These are phyloP conservation scores for Hydropotes inermis DNA, from an alignment of 2,113 vertebrate species.

Conservation along the genomic window DNA sequence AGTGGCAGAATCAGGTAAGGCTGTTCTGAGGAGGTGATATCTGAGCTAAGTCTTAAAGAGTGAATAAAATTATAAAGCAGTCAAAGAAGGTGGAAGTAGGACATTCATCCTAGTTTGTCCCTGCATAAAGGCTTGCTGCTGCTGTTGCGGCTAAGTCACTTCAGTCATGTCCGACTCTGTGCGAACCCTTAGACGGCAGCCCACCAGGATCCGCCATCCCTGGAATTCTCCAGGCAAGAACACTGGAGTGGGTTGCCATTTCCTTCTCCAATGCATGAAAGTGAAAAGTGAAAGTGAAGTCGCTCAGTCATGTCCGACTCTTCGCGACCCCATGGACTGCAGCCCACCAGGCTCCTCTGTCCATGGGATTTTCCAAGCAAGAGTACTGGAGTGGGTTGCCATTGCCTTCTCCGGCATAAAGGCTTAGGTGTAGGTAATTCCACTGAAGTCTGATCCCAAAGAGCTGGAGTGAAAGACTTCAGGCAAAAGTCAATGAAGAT, in stretches of 20 bases:
- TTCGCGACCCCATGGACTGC: no score
- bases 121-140: background rate
- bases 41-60: conserved; percentile 3
- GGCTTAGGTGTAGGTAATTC: background rate
- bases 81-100: background rate
- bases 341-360: no score
- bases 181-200: fast-evolving
- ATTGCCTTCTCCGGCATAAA: background rate
- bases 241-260: no score
- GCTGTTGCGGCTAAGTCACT: no score
- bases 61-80: background rate
- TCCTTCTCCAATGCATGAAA: no score
- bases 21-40: background rate
- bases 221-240: no score
- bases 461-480: background rate
- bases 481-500: background rate
- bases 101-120: background rate
- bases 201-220: fast-evolving
- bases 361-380: no score
- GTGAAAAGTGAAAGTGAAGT: no score
- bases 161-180: no score
- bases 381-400: no score
- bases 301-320: no score
- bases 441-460: background rate
- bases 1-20: background rate